Evolutionary conservation across 1,140 invertebrate genomes (phyloP).

Genomic region (Wasmannia auropunctata): DNA sequence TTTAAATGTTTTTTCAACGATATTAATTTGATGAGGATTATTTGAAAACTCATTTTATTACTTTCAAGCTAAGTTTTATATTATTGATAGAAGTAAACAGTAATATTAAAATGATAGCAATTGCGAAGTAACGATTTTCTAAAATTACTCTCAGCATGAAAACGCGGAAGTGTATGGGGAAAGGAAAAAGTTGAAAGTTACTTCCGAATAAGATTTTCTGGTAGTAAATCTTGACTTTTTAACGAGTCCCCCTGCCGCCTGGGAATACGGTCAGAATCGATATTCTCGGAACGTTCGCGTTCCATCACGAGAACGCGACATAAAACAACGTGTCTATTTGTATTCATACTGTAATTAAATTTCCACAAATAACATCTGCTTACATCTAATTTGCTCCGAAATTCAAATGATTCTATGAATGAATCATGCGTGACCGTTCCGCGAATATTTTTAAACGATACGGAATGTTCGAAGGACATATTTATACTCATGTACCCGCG

Average conservation of each 20-base stretch:
- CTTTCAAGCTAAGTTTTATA: not conserved
- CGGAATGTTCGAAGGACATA: conserved; percentile 40
- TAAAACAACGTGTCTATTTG: conserved; percentile 35
- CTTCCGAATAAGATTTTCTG: conserved; percentile 29
- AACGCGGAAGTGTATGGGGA: not conserved
- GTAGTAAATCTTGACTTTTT: conserved; percentile 55
- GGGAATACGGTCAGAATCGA: conserved; percentile 58
- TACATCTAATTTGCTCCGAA: conserved; percentile 23
- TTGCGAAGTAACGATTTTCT: conserved; percentile 14
- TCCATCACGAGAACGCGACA: conserved; percentile 18
- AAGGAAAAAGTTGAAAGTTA: conserved; percentile 37
- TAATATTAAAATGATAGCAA: conserved; percentile 49
- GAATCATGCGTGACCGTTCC: conserved; percentile 13
- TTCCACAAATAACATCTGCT: not conserved
- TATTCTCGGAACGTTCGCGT: conserved; percentile 37
- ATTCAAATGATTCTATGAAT: not conserved
- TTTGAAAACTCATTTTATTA: not conserved
- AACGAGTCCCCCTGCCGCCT: not conserved
- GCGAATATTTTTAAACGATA: not conserved
- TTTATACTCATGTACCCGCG: conserved; percentile 26
- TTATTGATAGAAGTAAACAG: not conserved
- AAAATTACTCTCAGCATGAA: not conserved
- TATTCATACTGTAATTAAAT: conserved; percentile 2
- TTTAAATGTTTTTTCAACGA: no score
- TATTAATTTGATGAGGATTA: no score